These are phyloP conservation scores for Eupeodes latifasciatus DNA, from an alignment of 2,888 invertebrate genomes.

Conservation along the genomic window DNA sequence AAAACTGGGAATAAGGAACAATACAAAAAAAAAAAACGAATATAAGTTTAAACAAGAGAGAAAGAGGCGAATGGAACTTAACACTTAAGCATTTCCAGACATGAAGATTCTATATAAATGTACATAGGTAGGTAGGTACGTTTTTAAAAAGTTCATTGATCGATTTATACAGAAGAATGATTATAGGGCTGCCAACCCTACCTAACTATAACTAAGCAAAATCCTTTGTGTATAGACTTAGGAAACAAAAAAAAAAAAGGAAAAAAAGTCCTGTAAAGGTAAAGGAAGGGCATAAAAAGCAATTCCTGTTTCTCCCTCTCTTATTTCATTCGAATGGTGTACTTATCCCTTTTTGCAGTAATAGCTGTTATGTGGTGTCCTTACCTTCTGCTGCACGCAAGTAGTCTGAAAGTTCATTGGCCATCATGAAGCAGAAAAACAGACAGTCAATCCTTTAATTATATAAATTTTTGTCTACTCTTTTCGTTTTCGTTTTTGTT, in stretches of 20 bases:
- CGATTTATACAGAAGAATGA: constrained; percentile 56
- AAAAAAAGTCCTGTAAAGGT: constrained; percentile 19
- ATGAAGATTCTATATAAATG: neutral
- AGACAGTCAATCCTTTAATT: constrained; percentile 22
- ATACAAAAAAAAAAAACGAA: constrained; percentile 41
- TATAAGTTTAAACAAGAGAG: constrained; percentile 5
- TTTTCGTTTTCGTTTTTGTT: neutral
- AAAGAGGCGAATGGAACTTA: constrained; percentile 58
- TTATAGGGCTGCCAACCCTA: constrained; percentile 59
- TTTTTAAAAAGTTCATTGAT: constrained; percentile 71
- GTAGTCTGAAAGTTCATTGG: constrained; percentile 52
- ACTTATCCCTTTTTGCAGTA: neutral
- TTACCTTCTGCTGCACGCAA: constrained; percentile 48
- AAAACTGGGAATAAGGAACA: constrained; percentile 14
- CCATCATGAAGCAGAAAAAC: neutral
- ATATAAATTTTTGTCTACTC: neutral
- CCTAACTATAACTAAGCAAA: constrained; percentile 38
- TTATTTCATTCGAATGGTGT: neutral
- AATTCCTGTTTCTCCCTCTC: constrained; percentile 38
- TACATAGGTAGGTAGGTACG: too few species aligned
- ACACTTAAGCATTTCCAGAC: constrained; percentile 44
- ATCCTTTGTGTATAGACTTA: constrained; percentile 35
- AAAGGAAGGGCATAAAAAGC: neutral
- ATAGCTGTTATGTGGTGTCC: neutral
- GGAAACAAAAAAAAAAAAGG: neutral